phyloP scores from a whole-genome alignment of 1,140 invertebrate species.

The Monochamus saltuarius region DNA sequence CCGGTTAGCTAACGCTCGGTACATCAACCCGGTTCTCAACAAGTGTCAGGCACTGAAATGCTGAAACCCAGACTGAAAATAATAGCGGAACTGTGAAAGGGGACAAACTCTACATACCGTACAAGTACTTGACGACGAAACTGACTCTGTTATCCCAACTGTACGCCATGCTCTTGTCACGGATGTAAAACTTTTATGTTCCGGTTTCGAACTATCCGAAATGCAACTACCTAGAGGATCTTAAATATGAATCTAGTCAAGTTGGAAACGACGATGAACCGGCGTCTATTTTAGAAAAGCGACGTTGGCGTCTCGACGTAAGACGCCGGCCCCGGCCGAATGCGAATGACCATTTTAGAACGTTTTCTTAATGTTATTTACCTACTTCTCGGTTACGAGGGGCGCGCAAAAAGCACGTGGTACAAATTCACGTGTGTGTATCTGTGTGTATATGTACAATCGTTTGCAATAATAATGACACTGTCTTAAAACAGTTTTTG shows the following conservation, averaged over 20 bases:
- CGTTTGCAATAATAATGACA: too few relatives aligned
- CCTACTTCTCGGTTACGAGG: too few relatives aligned
- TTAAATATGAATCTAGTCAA: slow-evolving; percentile 7
- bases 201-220: background rate
- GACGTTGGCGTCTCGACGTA: slow-evolving; percentile 20
- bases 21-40: background rate
- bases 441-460: too few relatives aligned
- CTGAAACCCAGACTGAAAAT: slow-evolving; percentile 3
- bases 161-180: slow-evolving; percentile 61
- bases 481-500: too few relatives aligned
- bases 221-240: background rate
- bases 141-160: slow-evolving; percentile 78
- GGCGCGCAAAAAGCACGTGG: too few relatives aligned
- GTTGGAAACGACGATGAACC: slow-evolving; percentile 23
- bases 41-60: background rate
- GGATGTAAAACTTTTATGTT: slow-evolving; percentile 1
- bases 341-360: too few relatives aligned
- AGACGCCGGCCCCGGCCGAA: background rate
- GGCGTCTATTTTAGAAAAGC: slow-evolving; percentile 33
- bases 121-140: slow-evolving; percentile 76
- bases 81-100: background rate
- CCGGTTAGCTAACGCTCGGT: background rate
- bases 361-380: too few relatives aligned
- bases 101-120: slow-evolving; percentile 58
- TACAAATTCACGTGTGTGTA: too few relatives aligned